A percentile compares a stretch with the other conserved stretches of the same genome.
phyloP scores from a whole-genome alignment of 2,888 invertebrate species.

The Agrochola lychnidis region DNA sequence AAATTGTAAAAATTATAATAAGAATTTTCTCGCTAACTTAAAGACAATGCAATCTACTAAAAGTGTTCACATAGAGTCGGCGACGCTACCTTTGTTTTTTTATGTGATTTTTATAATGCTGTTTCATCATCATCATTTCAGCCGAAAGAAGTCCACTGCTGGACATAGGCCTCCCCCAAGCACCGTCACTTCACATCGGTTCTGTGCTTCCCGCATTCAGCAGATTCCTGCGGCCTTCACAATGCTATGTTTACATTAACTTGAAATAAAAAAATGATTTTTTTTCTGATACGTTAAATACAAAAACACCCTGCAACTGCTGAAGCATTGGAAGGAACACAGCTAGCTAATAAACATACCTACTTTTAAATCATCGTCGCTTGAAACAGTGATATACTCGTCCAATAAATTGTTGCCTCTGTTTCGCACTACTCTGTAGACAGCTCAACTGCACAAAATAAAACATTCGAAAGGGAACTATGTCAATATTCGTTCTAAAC shows the following conservation, averaged over 20 bases:
- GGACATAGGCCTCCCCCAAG: no score
- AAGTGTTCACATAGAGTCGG: neutral
- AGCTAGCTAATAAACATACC: neutral
- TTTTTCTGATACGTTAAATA: no score
- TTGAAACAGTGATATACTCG: neutral
- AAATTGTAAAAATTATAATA: neutral
- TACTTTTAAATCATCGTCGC: neutral
- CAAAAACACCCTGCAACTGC: neutral
- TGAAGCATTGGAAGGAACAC: neutral
- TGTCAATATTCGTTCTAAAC: conserved; percentile 41
- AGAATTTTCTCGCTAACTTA: neutral
- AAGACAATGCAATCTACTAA: neutral
- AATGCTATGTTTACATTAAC: neutral
- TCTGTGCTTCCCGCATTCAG: no score
- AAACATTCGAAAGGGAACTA: conserved; percentile 37
- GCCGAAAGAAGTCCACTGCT: no score
- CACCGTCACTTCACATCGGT: no score
- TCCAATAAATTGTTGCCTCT: conserved; percentile 8
- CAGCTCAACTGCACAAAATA: conserved; percentile 35
- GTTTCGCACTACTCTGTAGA: conserved; percentile 14
- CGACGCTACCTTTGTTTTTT: no score
- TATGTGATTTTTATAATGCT: no score
- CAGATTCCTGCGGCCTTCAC: no score
- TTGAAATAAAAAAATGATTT: neutral
- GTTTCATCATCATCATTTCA: no score